phyloP scores from a whole-genome alignment of 1,140 invertebrate species.

The Phymastichus coffea region DNA sequence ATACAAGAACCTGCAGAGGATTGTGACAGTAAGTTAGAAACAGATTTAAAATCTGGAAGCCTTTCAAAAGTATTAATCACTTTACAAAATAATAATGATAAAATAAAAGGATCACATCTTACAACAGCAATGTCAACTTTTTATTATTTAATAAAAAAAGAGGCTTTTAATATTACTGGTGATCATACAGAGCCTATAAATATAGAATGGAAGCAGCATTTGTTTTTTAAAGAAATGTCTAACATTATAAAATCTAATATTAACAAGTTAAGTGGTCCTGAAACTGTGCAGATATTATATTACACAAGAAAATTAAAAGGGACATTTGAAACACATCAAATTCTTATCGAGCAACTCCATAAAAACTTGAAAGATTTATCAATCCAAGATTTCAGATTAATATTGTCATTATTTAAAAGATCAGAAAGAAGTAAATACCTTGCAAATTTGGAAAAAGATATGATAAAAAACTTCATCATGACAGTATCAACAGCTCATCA shows the following conservation, averaged over 20 bases:
- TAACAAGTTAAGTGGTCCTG: not conserved
- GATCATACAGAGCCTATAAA: too few species aligned
- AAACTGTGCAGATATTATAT: not conserved
- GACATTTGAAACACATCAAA: not conserved
- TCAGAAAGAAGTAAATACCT: too few species aligned
- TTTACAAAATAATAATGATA: constrained; percentile 4
- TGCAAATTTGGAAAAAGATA: too few species aligned
- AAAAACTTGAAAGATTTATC: not conserved
- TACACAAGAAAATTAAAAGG: not conserved
- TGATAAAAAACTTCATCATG: not conserved
- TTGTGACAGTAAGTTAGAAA: not conserved
- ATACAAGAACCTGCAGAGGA: not conserved
- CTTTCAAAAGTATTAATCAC: not conserved
- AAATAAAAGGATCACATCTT: not conserved
- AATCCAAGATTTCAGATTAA: not conserved
- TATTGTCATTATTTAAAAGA: not conserved
- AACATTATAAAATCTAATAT: not conserved
- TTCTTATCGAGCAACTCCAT: not conserved
- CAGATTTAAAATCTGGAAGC: not conserved
- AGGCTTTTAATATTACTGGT: not conserved
- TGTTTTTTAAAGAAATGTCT: not conserved
- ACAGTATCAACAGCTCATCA: not conserved
- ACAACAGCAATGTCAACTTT: not conserved
- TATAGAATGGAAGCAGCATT: not conserved
- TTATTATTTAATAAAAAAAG: not conserved